Base-by-base conservation (phyloP, 2,888 invertebrate genomes). In the Chymomyza procnemis region DNA sequence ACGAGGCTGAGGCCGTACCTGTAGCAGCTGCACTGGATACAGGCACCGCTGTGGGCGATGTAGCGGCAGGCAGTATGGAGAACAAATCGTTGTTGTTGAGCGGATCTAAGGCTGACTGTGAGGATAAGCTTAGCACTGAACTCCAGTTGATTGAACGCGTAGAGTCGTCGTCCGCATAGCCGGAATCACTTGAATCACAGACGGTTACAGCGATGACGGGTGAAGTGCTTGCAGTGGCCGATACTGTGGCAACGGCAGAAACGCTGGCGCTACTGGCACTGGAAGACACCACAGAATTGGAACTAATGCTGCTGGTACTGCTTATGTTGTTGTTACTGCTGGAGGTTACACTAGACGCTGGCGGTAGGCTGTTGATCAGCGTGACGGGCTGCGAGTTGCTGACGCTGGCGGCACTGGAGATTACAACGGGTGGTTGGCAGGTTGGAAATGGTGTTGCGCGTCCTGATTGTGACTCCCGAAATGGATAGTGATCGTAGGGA, bases 121-220 rank as follows among this genome's bases (percentile, higher is more conserved):
- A 96, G 80, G 96, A 95, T 59, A 97, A 93, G 89, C 96, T 96
- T 76, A 97, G 93, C 85, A 97, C 97, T 61, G 96, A 96, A 90
- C 97, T 96, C 97, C 97, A 97, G 92, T 97, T 97, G 91, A 97
- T 97, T 84, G 95, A 94, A 80, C 96, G 94, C 88, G 94, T 94
- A 88, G 93, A 92, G 80, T 95, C 94, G 71, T 94, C 93, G 90
- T 95, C 95, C 83, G 95, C 95, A 90, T 94, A 94, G 78, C 95
- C 95, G 19, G 95, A 95, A 90, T 95, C 95, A 61, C 93, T 94
- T 89, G 95, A 95, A 75, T 83, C 83, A 52, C 84, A 74, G 66
- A 68, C 75, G 46, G 75, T 77, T 64, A 64, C 58, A 18, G 67
- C 63, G 47, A 72, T 74, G 5, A 77, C 26, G 3, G 70, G 58